Evolutionary conservation across 1,140 invertebrate genomes (phyloP), one percentile per base, ranked within the genome.

Genomic region (honey bee (Apis mellifera)): DNA sequence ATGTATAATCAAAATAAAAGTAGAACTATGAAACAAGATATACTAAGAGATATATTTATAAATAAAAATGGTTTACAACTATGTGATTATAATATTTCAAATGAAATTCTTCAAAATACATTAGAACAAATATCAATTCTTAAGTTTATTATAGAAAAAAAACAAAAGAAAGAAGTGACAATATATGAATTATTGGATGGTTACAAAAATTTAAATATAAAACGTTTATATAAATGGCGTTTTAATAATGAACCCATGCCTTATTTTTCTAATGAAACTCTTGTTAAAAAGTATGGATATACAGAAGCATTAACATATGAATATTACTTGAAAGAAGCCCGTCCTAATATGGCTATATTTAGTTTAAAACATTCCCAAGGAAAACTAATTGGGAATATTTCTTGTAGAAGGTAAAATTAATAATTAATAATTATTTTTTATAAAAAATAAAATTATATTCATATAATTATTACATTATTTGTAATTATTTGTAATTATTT

Each of bases 241-340:
- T 71, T 95, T 84, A 94, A 90, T 90, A 91, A 93, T 85, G 93
- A 87, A 60, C 90, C 94, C 73, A 94, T 96, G 91, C 95, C 95
- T 21, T 91, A 95, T 89, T 96, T 96, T 90, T 94, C 93, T 42
- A 94, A 93, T 83, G 93, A 94, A 81, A 93, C 94, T 85, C 91
- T 96, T 0, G 93, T 95, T 84, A 94, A 95, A 85, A 95, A 94
- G 84, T 95, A 95, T 90, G 95, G 95, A 21, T 95, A 96, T 89
- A 94, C 95, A 48, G 95, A 96, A 78, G 95, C 95, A 88, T 89
- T 96, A 54, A 96, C 95, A 84, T 96, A 95, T 78, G 91, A 95
- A 42, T 95, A 96, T 92, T 96, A 96, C 92, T 90, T 96, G 52
- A 96, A 95, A 84, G 95, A 96, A 92, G 95, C 94, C 64, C 93